phyloP scores from a whole-genome alignment of 2,888 invertebrate species.

The Odontocolon sp. region DNA sequence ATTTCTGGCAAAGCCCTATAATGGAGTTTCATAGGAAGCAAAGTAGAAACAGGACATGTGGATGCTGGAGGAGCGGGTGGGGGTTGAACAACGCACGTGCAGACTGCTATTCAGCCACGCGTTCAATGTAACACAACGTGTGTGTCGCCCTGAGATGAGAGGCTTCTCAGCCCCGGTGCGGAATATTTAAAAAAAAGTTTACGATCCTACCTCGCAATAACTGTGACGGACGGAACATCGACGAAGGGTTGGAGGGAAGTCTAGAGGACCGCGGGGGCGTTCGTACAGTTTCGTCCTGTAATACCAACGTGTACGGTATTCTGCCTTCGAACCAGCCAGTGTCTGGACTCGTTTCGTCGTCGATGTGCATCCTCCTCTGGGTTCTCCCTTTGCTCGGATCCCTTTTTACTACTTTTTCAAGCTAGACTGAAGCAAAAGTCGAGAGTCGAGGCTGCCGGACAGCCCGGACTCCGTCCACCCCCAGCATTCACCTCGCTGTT shows the following conservation, averaged over 20 bases:
- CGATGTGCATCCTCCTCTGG: slow-evolving; percentile 39
- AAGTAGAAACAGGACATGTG: too few species aligned
- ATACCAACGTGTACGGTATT: slow-evolving; percentile 43
- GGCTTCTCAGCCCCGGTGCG: slow-evolving; percentile 55
- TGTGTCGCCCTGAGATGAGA: slow-evolving; percentile 35
- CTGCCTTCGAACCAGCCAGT: slow-evolving; percentile 1
- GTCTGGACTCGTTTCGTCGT: slow-evolving; percentile 45
- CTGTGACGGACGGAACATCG: slow-evolving; percentile 61
- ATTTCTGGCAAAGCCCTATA: slow-evolving; percentile 62
- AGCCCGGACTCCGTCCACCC: slow-evolving; percentile 46
- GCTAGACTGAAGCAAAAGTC: slow-evolving; percentile 63
- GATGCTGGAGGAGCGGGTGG: too few species aligned
- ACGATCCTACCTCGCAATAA: slow-evolving; percentile 66
- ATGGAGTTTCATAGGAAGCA: slow-evolving; percentile 49
- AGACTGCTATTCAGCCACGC: slow-evolving; percentile 14
- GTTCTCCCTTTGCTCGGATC: slow-evolving; percentile 63
- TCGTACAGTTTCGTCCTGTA: slow-evolving; percentile 43
- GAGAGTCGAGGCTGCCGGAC: slow-evolving; percentile 37
- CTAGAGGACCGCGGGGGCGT: slow-evolving; percentile 56
- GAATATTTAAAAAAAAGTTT: slow-evolving; percentile 67
- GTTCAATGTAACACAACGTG: slow-evolving; percentile 15
- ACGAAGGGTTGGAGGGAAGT: slow-evolving; percentile 24
- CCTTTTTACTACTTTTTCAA: slow-evolving; percentile 71
- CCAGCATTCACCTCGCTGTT: slow-evolving; percentile 45
- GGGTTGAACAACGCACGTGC: slow-evolving; percentile 54